Percentiles rank a stretch among this genome's conserved stretches.
Evolutionary conservation across 1,140 invertebrate genomes (phyloP).

Genomic region (Bradynema listronoti): DNA sequence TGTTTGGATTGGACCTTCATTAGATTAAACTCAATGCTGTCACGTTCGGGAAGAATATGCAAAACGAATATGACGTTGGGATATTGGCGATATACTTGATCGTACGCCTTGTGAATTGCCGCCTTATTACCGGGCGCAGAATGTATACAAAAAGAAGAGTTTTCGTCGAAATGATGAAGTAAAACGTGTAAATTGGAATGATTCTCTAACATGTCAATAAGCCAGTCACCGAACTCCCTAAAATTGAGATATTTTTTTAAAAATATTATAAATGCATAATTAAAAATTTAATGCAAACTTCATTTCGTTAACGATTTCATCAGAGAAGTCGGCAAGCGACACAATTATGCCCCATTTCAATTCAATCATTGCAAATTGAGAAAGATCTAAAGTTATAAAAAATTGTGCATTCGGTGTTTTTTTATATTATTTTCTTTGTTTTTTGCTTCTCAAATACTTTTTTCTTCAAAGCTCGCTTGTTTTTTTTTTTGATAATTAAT

Average conservation of each 20-base stretch:
- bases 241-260: not conserved
- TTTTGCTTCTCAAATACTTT: not conserved
- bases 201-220: constrained; percentile 12
- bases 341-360: constrained; percentile 21
- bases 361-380: not conserved
- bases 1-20: no score
- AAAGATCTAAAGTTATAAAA: not conserved
- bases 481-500: no score
- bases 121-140: constrained; percentile 9
- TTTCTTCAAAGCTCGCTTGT: no score
- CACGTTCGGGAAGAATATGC: constrained; percentile 19
- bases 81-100: constrained; percentile 6
- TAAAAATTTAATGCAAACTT: constrained; percentile 1
- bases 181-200: not conserved
- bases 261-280: constrained; percentile 1
- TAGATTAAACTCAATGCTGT: constrained; percentile 21
- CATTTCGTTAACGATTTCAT: constrained; percentile 6
- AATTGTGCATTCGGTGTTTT: not conserved
- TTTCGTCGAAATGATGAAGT: constrained; percentile 6
- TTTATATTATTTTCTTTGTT: not conserved
- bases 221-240: constrained; percentile 20
- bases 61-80: constrained; percentile 24
- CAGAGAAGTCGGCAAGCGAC: constrained; percentile 7
- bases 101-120: not conserved
- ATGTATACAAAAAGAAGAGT: constrained; percentile 18